Percentiles rank a stretch among this genome's conserved stretches.
phyloP scores from a whole-genome alignment of 2,797 vertebrate genomes.

The Crocidura indochinensis region DNA sequence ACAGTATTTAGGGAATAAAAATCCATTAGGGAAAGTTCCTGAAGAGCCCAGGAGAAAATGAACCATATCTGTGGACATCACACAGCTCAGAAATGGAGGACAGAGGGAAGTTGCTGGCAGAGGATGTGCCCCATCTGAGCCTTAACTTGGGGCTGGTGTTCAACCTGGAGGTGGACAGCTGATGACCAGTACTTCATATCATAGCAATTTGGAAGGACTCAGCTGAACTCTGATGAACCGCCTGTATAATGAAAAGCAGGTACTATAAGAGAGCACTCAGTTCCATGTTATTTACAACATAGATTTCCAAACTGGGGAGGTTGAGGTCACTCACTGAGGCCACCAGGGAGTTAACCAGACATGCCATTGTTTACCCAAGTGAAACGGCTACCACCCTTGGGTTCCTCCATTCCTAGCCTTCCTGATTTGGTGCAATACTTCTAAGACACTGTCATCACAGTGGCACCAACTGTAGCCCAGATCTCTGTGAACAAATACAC shows the following conservation, averaged over 20 bases:
- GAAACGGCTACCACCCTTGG: neutral
- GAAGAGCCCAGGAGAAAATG: neutral
- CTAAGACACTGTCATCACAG: neutral
- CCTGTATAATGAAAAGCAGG: neutral
- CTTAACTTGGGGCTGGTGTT: neutral
- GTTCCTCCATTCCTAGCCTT: neutral
- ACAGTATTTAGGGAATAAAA: neutral
- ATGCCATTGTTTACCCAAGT: neutral
- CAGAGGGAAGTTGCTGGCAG: neutral
- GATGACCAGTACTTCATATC: neutral
- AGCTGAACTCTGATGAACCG: neutral
- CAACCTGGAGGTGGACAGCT: fast-evolving
- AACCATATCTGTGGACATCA: neutral
- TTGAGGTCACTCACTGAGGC: neutral
- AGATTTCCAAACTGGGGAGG: neutral
- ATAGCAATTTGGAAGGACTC: neutral
- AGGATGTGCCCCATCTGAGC: neutral
- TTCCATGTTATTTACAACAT: neutral
- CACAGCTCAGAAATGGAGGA: neutral
- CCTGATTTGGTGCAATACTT: neutral
- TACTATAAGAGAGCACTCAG: neutral
- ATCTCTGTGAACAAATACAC: neutral
- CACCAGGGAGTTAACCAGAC: neutral
- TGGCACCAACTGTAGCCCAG: neutral
- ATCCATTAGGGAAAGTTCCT: neutral